Percentiles rank a stretch among this genome's conserved stretches.
Conservation (phyloP, 2,113 vertebrate species). For the Entosphenus tridentatus region DNA sequence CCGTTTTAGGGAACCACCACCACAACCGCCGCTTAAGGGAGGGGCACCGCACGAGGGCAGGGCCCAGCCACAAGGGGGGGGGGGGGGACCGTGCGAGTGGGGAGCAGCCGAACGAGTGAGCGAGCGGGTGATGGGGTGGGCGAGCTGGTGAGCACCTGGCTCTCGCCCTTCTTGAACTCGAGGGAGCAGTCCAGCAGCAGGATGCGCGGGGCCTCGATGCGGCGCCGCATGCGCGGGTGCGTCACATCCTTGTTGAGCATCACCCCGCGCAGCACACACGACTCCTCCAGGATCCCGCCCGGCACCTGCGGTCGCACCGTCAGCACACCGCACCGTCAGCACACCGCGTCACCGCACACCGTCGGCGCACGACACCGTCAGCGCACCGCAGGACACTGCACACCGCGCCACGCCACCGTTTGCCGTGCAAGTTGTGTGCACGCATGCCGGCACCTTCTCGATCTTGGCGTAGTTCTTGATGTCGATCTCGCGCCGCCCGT, state of each 20-base stretch:
- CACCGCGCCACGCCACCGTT: no score
- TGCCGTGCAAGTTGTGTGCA: no score
- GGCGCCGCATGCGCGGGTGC: conserved; percentile 58
- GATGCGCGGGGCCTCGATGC: conserved; percentile 59
- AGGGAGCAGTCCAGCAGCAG: conserved; percentile 69
- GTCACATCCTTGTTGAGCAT: conserved; percentile 94
- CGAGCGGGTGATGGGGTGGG: neutral
- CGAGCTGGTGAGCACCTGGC: conserved; percentile 37
- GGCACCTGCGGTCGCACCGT: conserved; percentile 34
- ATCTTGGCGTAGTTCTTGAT: conserved; percentile 92
- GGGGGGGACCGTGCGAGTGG: neutral
- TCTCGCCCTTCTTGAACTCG: conserved; percentile 96
- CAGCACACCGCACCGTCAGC: no score
- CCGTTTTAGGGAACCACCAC: no score
- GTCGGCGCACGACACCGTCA: no score
- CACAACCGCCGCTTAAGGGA: no score
- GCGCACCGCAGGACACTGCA: no score
- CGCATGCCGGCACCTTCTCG: conserved; percentile 41
- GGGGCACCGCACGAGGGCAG: neutral
- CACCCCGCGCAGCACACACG: conserved; percentile 51
- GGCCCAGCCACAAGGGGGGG: neutral
- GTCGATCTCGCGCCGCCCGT: conserved; percentile 70
- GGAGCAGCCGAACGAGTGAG: neutral
- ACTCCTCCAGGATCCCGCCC: conserved; percentile 69
- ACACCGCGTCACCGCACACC: no score